Conservation (phyloP, 2,888 invertebrate species). For the Acanthococcus lagerstroemiae region DNA sequence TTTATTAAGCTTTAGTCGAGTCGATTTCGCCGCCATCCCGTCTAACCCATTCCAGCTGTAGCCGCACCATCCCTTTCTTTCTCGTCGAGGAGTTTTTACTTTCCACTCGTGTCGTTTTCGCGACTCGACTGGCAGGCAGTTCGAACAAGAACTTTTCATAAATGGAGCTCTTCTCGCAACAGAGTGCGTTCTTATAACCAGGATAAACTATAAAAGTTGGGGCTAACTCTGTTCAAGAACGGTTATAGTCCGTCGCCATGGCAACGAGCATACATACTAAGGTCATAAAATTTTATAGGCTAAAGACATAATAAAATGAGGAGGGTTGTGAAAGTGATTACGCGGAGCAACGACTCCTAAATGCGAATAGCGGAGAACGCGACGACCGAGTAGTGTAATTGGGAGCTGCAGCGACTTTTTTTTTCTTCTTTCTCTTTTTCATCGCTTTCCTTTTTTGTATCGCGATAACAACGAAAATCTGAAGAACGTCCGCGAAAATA, state of each 20-base stretch:
- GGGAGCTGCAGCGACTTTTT: not conserved
- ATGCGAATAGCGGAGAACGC: not conserved
- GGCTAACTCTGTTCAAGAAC: slow-evolving; percentile 1
- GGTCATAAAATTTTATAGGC: slow-evolving; percentile 35
- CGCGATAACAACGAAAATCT: not conserved
- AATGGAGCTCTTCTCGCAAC: not conserved
- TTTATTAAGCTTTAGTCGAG: not conserved
- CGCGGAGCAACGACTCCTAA: slow-evolving; percentile 20
- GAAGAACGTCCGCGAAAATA: not conserved
- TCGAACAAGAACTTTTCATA: not conserved
- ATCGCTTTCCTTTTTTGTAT: too few species aligned
- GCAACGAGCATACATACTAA: slow-evolving; percentile 33
- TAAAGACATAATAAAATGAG: slow-evolving; percentile 31
- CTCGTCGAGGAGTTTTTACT: slow-evolving; percentile 37
- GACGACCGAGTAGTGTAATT: not conserved
- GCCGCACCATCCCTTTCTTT: too few species aligned
- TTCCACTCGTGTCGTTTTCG: slow-evolving; percentile 37
- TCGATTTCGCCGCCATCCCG: too few species aligned
- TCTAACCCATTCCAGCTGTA: too few species aligned
- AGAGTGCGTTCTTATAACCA: not conserved
- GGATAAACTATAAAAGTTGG: not conserved
- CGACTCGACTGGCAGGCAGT: not conserved
- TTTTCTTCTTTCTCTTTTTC: not conserved
- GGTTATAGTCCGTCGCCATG: slow-evolving; percentile 32
- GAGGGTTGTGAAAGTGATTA: slow-evolving; percentile 7